These are phyloP conservation scores for Stegana nigrithorax DNA, from an alignment of 2,888 invertebrate species.

Conservation along the genomic window DNA sequence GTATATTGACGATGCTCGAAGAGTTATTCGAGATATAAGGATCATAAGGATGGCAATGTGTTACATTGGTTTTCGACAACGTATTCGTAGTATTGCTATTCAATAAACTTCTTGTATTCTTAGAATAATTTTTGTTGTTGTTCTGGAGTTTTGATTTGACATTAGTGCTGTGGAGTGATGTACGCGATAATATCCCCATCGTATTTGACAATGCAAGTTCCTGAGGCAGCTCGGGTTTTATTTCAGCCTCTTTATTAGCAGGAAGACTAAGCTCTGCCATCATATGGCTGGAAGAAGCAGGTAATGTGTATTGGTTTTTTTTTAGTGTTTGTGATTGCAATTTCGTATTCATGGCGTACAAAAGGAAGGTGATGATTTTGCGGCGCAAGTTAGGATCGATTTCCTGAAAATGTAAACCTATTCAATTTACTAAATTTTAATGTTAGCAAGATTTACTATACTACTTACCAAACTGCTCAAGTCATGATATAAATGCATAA, in stretches of 20 bases:
- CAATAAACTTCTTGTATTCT: neutral
- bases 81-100: neutral
- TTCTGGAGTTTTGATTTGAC: too few species aligned
- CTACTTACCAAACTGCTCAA: neutral
- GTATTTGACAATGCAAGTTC: too few species aligned
- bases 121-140: neutral
- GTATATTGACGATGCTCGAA: neutral
- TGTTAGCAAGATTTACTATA: neutral
- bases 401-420: constrained; percentile 18
- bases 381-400: constrained; percentile 25
- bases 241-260: too few species aligned
- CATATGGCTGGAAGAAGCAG: too few species aligned
- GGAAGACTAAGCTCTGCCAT: too few species aligned
- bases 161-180: too few species aligned
- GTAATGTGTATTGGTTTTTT: too few species aligned
- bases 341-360: constrained; percentile 23
- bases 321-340: too few species aligned
- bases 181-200: too few species aligned
- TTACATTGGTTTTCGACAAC: neutral
- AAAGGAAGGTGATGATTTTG: constrained; percentile 26
- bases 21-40: neutral
- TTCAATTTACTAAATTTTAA: neutral
- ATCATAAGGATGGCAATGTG: neutral
- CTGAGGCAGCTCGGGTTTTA: too few species aligned
- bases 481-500: constrained; percentile 12